Conservation (phyloP, 2,888 invertebrate genomes). For the Nomada fabriciana region DNA sequence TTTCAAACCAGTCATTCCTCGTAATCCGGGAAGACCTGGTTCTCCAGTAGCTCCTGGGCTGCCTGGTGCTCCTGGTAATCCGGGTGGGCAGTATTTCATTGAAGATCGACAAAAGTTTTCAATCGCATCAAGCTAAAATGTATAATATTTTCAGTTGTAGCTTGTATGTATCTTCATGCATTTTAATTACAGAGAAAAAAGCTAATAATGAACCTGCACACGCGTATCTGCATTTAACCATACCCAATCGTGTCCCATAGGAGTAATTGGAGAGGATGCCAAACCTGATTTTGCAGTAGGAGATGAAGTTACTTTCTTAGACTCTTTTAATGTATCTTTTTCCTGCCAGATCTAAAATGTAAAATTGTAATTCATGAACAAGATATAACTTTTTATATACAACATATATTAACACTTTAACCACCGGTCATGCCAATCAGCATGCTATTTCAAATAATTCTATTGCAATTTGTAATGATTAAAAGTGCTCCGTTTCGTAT, state of each 20-base stretch:
- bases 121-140: slow-evolving; percentile 91
- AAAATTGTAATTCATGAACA: neutral
- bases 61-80: slow-evolving; percentile 87
- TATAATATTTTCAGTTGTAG: slow-evolving; percentile 55
- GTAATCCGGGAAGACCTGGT: slow-evolving; percentile 88
- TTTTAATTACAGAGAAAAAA: neutral
- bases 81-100: slow-evolving; percentile 92
- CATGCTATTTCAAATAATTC: no score
- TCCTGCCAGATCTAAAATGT: slow-evolving; percentile 77
- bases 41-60: slow-evolving; percentile 87
- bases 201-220: slow-evolving; percentile 88
- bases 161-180: neutral
- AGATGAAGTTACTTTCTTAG: slow-evolving; percentile 85
- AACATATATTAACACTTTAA: neutral
- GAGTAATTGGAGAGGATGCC: slow-evolving; percentile 87
- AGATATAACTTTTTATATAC: neutral
- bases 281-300: slow-evolving; percentile 71
- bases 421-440: neutral
- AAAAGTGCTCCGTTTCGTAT: no score
- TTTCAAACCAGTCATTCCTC: slow-evolving; percentile 89
- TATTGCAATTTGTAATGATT: no score
- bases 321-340: slow-evolving; percentile 85
- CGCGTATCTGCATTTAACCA: slow-evolving; percentile 95
- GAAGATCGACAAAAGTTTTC: slow-evolving; percentile 94
- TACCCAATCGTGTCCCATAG: slow-evolving; percentile 92